Evolutionary conservation across 2,888 invertebrate genomes (phyloP), one percentile per base, ranked within the genome.

Genomic region (Ectropis crepuscularia): DNA sequence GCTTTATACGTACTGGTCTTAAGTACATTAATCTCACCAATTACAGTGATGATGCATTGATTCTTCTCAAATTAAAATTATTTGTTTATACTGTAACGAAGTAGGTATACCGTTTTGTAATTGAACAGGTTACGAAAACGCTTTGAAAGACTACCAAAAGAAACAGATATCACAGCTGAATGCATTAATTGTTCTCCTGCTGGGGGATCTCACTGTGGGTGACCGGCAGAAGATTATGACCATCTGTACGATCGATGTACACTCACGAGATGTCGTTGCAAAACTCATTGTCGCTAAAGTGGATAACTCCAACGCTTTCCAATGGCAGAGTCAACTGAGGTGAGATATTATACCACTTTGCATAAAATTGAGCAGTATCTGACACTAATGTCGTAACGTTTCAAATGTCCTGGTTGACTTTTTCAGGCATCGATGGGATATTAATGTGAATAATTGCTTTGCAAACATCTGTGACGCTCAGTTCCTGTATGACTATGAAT

Each of bases 221-320:
- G 97, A 98, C 76, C 94, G 99, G n/a, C 98, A 98, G 86, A 99
- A 99, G 87, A 98, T 99, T 75, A 98, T 98, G 97, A 98, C 99
- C 0, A 97, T 99, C 76, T 99, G 99, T 87, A 99, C 99, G 5
- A 98, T 98, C 65, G 98, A 98, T 82, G 99, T 99, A 0, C 99
- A 99, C 80, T 98, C 98, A 5, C 93, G 99, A 78, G 99, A 99
- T 84, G 98, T 99, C 6, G 97, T 99, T 0, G 95, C 96, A 0
- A 98, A 98, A 82, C 95, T 99, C 80, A 98, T 99, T 61, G 71
- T 91, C 0, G 95, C 95, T 72, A 97, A 97, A 85, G 96, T 98
- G 0, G 98, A 98, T 71, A 94, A 93, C 53, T 94, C 95, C 0
- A 94, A 95, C 41, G 96, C 96, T 5, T 98, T 98, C 81, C 97